Evolutionary conservation across 2,888 invertebrate species (phyloP), one percentile per base, ranked within the genome.

Genomic region (Odontothrips loti): DNA sequence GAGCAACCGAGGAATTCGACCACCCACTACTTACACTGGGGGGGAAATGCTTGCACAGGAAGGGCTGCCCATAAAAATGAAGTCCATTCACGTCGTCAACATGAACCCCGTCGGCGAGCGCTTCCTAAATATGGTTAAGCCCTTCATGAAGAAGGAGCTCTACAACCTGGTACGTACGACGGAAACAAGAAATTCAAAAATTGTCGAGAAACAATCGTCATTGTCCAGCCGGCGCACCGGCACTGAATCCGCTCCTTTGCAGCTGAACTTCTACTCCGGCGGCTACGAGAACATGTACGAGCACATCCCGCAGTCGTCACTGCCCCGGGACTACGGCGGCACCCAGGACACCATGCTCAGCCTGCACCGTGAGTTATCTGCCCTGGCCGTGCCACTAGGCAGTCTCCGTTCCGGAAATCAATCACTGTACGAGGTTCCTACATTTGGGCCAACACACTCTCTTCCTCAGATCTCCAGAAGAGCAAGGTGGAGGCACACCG

Each of bases 81-180:
- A 91, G 87, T 90, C 90, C 85, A 90, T 92, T 84, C 92, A 92
- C 86, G 90, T 92, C 0, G 89, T 92, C 79, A 91, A 93, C 85
- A 91, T 81, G 27, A 81, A 82, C 10, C 80, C 82, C 17, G 82
- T 83, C 0, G 81, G 84, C 23, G 82, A 82, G n/a, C 82, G 81
- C 80, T 80, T 84, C n/a, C 83, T 82, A 79, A 80, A 80, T 29
- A 29, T 84, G 1, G 58, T 82, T 3, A 83, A 82, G 81, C 84
- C 84, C 9, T 84, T 84, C 79, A 80, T 84, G 12, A 83, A 82
- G 51, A 82, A 82, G 78, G 82, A 82, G 34, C 81, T 84, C 43
- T 81, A 82, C 75, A 82, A 83, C 47, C 81, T 83, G 80, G 84
- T 84, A 80, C 82, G 82, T 81, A 80, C 12, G 43, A 80, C 80